A percentile compares a stretch with the other conserved stretches of the same genome.
phyloP scores from a whole-genome alignment of 2,888 invertebrate genomes.

The Tipula vernalis region DNA sequence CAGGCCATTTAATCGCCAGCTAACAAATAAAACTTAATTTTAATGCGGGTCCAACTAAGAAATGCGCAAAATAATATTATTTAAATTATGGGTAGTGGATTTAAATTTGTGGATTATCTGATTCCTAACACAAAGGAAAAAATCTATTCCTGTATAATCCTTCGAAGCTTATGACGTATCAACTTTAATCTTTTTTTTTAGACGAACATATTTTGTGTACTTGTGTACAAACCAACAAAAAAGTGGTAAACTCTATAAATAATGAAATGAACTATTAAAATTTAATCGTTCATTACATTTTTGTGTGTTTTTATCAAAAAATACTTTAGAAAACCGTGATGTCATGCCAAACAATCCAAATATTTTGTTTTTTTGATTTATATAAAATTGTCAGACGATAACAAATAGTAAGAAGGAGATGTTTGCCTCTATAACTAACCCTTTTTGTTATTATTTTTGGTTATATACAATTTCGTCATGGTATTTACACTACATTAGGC shows the following conservation, averaged over 20 bases:
- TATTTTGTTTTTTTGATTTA: background rate
- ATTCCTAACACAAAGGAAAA: background rate
- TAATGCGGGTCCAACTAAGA: background rate
- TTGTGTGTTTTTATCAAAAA: background rate
- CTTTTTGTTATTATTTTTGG: background rate
- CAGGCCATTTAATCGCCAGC: background rate
- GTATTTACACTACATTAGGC: background rate
- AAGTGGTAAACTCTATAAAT: background rate
- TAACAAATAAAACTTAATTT: background rate
- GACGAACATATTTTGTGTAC: background rate
- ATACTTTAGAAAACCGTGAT: background rate
- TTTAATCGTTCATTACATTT: background rate
- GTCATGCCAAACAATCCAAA: background rate
- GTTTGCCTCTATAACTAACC: background rate
- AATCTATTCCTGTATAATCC: background rate
- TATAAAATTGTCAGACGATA: background rate
- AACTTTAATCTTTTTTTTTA: background rate
- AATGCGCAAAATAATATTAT: background rate
- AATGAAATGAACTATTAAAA: background rate
- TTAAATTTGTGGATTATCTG: background rate
- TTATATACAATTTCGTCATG: background rate
- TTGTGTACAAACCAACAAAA: background rate
- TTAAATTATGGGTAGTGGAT: background rate
- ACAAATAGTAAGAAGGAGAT: background rate
- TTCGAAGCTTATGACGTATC: background rate